Base-by-base conservation (phyloP, 2,113 vertebrate species). In the Zapornia atra region DNA sequence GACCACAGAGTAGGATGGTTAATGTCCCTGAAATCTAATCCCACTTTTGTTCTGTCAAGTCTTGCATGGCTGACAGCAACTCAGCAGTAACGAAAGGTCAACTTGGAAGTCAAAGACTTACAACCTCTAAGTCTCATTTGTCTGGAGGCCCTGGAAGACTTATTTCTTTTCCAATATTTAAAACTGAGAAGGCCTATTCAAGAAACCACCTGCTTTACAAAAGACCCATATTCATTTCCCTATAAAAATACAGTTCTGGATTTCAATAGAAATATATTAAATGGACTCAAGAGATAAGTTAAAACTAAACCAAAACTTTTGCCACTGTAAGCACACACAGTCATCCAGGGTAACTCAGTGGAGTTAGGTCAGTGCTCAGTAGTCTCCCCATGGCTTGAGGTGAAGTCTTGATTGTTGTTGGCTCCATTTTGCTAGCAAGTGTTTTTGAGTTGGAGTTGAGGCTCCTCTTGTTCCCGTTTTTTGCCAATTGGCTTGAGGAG, bases 21-120 rank as follows among this genome's bases (percentile, higher is more conserved):
- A 90, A 94, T 82, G 83, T 50, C 75, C 81, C 85, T 95, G 96
- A 96, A 97, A 97, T 92, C 68, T 68, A 97, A 97, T 82, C 53
- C 82, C 54, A 50, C 48, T 90, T 86, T 93, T 94, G 54, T 93
- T 92, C 89, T 82, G 69, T 91, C 78, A 65, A 77, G 94, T 87
- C 79, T 95, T 95, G 91, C 95, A 97, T 97, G 91, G 92, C 92
- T 97, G 88, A 92, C 64, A 91, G 60, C 92, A 96, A 96, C 70
- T 96, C 87, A 96, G 78, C 86, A 90, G 90, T 96, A 94, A 93
- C 69, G 25, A 90, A 96, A 96, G 96, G 96, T 97, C 93, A 93
- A 25, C 1, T 42, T 93, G 80, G 84, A 96, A 96, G 86, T 94
- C 92, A 96, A 93, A 95, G 75, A 91, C 60, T 75, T 91, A 86